Evolutionary conservation across 2,797 vertebrate species (phyloP), one percentile per base, ranked within the genome.

Genomic region (Pogonophryne albipinna): DNA sequence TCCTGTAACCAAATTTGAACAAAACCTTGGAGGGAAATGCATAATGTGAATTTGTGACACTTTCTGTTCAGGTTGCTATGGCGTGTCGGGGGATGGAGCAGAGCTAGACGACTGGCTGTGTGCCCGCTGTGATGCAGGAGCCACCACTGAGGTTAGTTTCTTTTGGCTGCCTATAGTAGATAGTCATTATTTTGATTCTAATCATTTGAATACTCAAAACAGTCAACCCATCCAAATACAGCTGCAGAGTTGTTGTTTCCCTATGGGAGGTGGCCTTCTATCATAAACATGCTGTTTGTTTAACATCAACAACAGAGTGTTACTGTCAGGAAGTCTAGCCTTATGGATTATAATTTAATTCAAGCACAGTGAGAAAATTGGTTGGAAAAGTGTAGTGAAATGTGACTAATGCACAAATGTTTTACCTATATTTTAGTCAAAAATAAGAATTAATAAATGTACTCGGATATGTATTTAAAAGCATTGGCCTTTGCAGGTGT

Each of bases 91-190:
- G 10, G 96, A 95, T n/a, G 94, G 95, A 65, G 94, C 94, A 9
- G 95, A 95, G 63, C 93, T 95, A 1, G 95, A 96, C 15, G 93
- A 95, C 59, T 99, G 98, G 98, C 93, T 95, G 85, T 99, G 98
- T 71, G 95, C 97, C 51, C 96, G 98, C 66, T 99, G 98, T 87
- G 94, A 96, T 61, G 98, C 96, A 56, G 95, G 96, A 51, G 98
- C 97, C n/a, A 83, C 96, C 77, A 96, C 95, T 45, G 96, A 99
- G 96, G 98, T 99, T 78, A 92, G 93, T 82, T 44, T 0, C 34
- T 20, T 17, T 34, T 19, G 14, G 11, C 15, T 11, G 6, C 4
- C 0, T 50, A 2, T 19, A 31, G 6, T 3, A 41, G 9, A 38
- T 1, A 0, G 6, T 55, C 11, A 5, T 51, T 49, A 10, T 71